phyloP scores from a whole-genome alignment of 2,113 vertebrate species.

The Semicossyphus pulcher region DNA sequence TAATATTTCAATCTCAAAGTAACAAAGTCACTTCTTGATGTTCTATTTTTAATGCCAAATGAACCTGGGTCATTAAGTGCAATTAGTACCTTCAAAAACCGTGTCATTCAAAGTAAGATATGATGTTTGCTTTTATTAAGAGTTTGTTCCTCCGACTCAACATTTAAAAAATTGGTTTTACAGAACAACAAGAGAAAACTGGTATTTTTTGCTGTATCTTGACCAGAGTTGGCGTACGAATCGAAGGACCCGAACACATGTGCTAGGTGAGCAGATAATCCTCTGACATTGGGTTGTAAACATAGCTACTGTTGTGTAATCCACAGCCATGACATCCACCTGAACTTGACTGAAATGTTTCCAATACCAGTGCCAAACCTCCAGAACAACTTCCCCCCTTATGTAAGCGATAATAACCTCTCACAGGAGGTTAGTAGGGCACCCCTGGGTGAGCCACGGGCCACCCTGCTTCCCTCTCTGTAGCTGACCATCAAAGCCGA shows the following conservation, averaged over 20 bases:
- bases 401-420: constrained; percentile 40
- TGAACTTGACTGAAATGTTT: constrained; percentile 41
- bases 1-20: too few relatives aligned
- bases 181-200: not conserved
- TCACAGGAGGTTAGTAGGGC: constrained; percentile 40
- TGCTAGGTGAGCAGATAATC: constrained; percentile 11
- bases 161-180: too few relatives aligned
- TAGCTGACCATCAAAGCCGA: constrained; percentile 39
- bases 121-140: too few relatives aligned
- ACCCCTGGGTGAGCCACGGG: constrained; percentile 35
- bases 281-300: constrained; percentile 10
- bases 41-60: too few relatives aligned
- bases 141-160: too few relatives aligned
- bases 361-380: constrained; percentile 35
- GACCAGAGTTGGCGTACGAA: not conserved
- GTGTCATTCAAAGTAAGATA: too few relatives aligned
- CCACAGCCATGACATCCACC: constrained; percentile 25
- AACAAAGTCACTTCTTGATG: too few relatives aligned
- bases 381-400: constrained; percentile 19
- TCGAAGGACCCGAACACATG: not conserved
- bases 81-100: too few relatives aligned
- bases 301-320: constrained; percentile 41
- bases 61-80: too few relatives aligned
- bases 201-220: not conserved
- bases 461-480: not conserved